Conservation (phyloP, 2,113 vertebrate genomes). For the Antechinus flavipes region DNA sequence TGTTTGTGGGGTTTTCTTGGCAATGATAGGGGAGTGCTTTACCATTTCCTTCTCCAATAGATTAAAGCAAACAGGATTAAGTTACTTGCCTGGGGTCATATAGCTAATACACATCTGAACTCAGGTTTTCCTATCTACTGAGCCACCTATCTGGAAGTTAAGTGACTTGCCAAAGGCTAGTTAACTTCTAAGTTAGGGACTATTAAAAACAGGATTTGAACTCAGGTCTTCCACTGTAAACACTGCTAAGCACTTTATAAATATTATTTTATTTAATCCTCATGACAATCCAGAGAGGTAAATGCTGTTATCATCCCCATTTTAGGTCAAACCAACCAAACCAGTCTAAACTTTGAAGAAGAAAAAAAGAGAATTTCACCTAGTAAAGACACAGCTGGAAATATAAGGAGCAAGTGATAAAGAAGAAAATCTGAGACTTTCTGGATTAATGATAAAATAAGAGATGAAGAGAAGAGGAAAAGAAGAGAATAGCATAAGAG, state of each 20-base stretch:
- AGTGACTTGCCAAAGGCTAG: too few relatives aligned
- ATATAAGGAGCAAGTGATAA: not conserved
- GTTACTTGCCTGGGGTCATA: not conserved
- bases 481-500: not conserved
- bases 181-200: too few relatives aligned
- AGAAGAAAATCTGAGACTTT: not conserved
- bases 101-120: not conserved
- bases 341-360: not conserved
- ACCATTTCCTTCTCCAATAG: not conserved
- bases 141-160: too few relatives aligned
- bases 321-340: not conserved
- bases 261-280: not conserved
- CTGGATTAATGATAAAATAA: not conserved
- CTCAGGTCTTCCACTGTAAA: not conserved
- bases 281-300: not conserved
- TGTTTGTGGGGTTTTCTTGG: not conserved
- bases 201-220: too few relatives aligned
- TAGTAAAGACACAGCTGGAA: not conserved
- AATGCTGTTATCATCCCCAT: not conserved
- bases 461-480: not conserved
- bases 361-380: not conserved
- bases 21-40: not conserved
- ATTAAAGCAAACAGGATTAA: not conserved
- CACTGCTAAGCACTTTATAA: not conserved
- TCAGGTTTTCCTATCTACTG: not conserved